These are phyloP conservation scores for Ochotona curzoniae DNA, from an alignment of 2,113 vertebrate species.

Conservation along the genomic window DNA sequence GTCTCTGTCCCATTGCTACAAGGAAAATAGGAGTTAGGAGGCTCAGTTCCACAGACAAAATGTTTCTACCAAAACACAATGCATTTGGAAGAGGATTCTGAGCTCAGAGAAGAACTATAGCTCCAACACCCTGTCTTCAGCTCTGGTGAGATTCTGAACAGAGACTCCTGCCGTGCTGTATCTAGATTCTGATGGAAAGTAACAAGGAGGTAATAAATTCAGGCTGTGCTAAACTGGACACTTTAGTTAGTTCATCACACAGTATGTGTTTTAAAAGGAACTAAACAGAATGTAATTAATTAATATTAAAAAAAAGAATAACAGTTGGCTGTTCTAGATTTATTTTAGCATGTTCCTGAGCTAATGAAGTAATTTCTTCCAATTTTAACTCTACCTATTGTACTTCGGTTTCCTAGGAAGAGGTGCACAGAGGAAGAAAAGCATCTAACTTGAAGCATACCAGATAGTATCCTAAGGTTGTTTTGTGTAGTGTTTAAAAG, in stretches of 20 bases:
- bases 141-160: neutral
- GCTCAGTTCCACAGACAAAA: neutral
- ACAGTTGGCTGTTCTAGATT: neutral
- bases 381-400: neutral
- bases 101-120: neutral
- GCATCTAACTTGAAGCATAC: neutral
- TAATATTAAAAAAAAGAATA: conserved; percentile 8
- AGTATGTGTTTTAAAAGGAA: neutral
- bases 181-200: neutral
- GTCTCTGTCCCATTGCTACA: neutral
- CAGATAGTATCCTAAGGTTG: neutral
- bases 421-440: neutral
- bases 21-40: neutral
- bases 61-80: neutral
- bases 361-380: neutral
- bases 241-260: neutral
- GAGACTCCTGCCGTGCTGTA: neutral
- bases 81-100: neutral
- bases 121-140: neutral
- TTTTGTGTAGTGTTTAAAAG: neutral
- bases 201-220: neutral
- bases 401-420: neutral
- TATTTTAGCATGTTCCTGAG: conserved; percentile 28
- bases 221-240: neutral
- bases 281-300: neutral